These are phyloP conservation scores for Scomber scombrus DNA, from an alignment of 2,113 vertebrate genomes.

Conservation along the genomic window DNA sequence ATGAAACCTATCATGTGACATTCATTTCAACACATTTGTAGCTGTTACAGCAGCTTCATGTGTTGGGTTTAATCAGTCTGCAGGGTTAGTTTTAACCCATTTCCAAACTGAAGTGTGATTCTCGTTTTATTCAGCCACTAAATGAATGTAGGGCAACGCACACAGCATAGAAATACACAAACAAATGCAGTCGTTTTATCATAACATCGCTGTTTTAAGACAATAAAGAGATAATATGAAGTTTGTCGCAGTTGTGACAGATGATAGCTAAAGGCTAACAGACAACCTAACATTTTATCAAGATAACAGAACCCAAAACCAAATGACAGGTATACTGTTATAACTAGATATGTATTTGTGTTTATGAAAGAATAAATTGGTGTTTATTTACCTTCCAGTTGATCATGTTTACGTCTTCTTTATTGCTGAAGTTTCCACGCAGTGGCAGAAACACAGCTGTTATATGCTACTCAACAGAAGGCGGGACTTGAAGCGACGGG, in stretches of 20 bases:
- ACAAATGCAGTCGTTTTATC: neutral
- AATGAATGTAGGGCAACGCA: neutral
- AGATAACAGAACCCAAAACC: accelerated
- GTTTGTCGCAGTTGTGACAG: neutral
- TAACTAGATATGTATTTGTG: accelerated
- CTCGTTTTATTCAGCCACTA: neutral
- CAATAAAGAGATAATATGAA: neutral
- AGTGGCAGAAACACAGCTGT: accelerated
- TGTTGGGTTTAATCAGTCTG: neutral
- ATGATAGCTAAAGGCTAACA: neutral
- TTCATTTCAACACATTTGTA: neutral
- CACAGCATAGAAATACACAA: neutral
- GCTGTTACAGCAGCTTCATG: too few species aligned
- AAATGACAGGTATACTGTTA: accelerated
- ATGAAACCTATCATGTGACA: accelerated
- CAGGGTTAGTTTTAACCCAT: neutral
- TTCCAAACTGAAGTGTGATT: too few species aligned
- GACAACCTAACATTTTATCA: neutral
- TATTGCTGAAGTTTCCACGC: neutral
- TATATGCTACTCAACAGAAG: neutral
- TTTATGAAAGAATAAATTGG: accelerated
- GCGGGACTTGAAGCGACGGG: neutral
- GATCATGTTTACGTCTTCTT: conserved; percentile 60
- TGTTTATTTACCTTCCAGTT: conserved; percentile 74
- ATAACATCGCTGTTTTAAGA: too few species aligned